Conservation (phyloP, 2,888 invertebrate genomes). For the Neelides folsomi region DNA sequence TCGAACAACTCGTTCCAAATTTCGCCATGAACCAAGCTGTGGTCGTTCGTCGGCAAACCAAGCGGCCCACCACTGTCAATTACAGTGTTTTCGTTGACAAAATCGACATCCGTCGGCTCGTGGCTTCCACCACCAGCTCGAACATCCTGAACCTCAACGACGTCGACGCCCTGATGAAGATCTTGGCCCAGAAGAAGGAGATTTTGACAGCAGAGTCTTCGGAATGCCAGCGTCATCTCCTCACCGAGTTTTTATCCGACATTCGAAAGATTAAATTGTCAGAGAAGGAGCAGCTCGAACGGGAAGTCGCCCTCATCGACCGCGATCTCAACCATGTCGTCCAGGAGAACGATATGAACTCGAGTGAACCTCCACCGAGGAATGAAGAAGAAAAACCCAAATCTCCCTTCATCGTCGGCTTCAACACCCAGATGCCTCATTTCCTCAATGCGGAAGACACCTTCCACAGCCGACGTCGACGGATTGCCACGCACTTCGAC, state of each 20-base stretch:
- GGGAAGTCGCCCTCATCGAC: constrained; percentile 61
- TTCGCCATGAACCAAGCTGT: constrained; percentile 58
- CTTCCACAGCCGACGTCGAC: constrained; percentile 53
- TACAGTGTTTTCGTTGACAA: constrained; percentile 38
- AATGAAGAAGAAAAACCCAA: background rate
- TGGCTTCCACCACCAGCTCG: constrained; percentile 49
- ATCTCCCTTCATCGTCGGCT: constrained; percentile 9
- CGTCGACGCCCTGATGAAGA: constrained; percentile 66
- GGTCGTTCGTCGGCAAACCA: constrained; percentile 43
- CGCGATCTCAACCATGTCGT: constrained; percentile 44
- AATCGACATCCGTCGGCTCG: constrained; percentile 49
- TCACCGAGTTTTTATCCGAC: constrained; percentile 69
- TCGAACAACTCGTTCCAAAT: constrained; percentile 70
- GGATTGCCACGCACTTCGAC: constrained; percentile 74
- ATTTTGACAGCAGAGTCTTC: constrained; percentile 66
- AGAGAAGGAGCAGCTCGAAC: constrained; percentile 50
- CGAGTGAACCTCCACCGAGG: background rate
- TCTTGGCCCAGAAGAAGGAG: constrained; percentile 63
- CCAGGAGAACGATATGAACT: background rate
- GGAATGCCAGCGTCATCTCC: constrained; percentile 63
- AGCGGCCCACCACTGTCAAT: constrained; percentile 34
- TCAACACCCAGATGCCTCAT: constrained; percentile 21
- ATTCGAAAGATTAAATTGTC: constrained; percentile 58
- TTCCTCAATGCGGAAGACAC: constrained; percentile 37
- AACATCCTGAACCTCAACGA: constrained; percentile 60